phyloP scores from a whole-genome alignment of 2,113 vertebrate species.

The Nothoprocta perdicaria region DNA sequence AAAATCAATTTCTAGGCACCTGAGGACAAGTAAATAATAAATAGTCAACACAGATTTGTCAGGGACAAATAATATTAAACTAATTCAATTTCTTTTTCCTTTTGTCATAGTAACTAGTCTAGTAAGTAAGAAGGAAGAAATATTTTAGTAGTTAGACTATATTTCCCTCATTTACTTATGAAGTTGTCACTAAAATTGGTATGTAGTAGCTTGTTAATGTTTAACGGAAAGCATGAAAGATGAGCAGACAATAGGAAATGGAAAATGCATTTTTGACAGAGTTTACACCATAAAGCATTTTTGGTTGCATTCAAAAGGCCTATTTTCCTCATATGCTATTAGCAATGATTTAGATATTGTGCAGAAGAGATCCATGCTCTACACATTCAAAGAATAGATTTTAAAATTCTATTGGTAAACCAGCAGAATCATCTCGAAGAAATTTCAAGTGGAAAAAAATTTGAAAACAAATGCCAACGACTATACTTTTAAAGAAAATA shows the following conservation, averaged over 20 bases:
- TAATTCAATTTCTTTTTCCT: neutral
- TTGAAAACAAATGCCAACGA: neutral
- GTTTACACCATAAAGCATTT: neutral
- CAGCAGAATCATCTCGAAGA: neutral
- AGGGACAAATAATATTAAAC: conserved; percentile 35
- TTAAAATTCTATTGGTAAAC: neutral
- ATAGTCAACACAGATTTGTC: conserved; percentile 26
- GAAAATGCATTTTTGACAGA: neutral
- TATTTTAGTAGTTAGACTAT: neutral
- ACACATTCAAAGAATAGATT: neutral
- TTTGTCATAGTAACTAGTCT: neutral
- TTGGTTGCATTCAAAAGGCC: neutral
- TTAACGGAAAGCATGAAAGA: neutral
- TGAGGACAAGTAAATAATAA: conserved; percentile 25
- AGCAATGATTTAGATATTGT: neutral
- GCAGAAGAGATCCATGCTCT: neutral
- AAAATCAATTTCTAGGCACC: conserved; percentile 42
- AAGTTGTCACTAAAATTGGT: no score
- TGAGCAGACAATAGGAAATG: neutral
- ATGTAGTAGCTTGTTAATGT: neutral
- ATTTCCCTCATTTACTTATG: no score
- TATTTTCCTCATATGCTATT: neutral
- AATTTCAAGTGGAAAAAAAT: neutral
- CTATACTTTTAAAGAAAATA: neutral
- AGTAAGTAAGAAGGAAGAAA: conserved; percentile 13